Conservation (phyloP, 1,140 invertebrate genomes). For the Cydia amplana region DNA sequence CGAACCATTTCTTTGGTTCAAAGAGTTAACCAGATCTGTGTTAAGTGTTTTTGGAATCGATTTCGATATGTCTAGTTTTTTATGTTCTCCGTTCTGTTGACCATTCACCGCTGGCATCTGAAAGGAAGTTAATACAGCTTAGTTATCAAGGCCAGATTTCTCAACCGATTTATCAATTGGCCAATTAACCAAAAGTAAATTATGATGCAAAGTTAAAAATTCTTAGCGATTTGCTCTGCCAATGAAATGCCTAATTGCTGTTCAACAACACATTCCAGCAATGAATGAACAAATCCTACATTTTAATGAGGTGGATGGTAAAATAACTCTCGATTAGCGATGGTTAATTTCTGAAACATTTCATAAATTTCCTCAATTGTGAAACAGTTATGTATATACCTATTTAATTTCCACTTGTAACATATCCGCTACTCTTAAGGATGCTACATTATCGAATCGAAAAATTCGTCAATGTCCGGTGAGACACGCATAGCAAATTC, state of each 20-base stretch:
- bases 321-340: constrained; percentile 4
- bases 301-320: too few relatives aligned
- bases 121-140: constrained; percentile 38
- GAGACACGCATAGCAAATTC: too few relatives aligned
- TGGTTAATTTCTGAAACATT: too few relatives aligned
- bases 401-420: too few relatives aligned
- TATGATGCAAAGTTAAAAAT: constrained; percentile 29
- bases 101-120: constrained; percentile 70
- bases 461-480: too few relatives aligned
- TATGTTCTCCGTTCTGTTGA: constrained; percentile 53
- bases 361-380: too few relatives aligned
- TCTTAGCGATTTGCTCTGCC: constrained; percentile 13
- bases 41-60: constrained; percentile 43
- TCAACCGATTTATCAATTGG: constrained; percentile 11
- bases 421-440: too few relatives aligned
- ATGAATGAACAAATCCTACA: background rate
- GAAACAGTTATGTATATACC: too few relatives aligned
- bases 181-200: constrained; percentile 22
- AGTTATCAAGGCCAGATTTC: constrained; percentile 25
- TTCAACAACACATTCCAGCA: constrained; percentile 11
- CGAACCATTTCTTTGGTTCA: constrained; percentile 55
- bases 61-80: constrained; percentile 41
- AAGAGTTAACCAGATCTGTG: constrained; percentile 51
- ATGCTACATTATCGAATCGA: too few relatives aligned
- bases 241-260: constrained; percentile 18